Evolutionary conservation across 2,113 vertebrate genomes (phyloP).

Genomic region (Harpagus bidentatus): DNA sequence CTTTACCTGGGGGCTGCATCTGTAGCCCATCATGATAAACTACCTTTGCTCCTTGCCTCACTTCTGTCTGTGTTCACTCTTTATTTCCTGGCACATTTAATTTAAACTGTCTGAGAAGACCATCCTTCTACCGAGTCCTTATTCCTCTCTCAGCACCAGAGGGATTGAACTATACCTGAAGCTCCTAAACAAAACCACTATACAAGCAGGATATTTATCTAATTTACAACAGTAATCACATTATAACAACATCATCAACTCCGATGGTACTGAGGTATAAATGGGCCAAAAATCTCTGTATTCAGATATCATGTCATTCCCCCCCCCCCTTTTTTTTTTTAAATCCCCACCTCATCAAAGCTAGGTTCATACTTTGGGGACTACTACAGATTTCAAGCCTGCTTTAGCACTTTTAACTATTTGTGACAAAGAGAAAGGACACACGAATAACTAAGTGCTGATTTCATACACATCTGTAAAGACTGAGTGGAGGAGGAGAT

Average conservation of each 20-base stretch:
- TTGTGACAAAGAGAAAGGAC: neutral
- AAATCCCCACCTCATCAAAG: neutral
- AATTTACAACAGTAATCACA: neutral
- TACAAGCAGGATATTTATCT: neutral
- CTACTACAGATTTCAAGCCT: neutral
- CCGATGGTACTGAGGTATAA: neutral
- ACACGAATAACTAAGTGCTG: neutral
- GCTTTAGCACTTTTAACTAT: neutral
- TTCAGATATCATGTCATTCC: neutral
- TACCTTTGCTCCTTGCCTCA: neutral
- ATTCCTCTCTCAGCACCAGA: neutral
- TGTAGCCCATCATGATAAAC: neutral
- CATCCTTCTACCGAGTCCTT: neutral
- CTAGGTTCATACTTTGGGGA: neutral
- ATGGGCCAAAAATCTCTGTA: neutral
- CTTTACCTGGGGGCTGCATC: neutral
- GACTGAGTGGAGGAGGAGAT: neutral
- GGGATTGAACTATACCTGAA: neutral
- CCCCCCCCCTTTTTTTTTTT: neutral
- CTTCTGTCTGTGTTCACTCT: neutral
- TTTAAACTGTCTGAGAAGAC: neutral
- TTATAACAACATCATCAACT: neutral
- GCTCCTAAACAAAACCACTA: neutral
- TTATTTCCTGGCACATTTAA: neutral
- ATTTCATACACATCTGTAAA: neutral